phyloP scores from a whole-genome alignment of 2,888 invertebrate genomes.

The Pseudococcus longispinus region DNA sequence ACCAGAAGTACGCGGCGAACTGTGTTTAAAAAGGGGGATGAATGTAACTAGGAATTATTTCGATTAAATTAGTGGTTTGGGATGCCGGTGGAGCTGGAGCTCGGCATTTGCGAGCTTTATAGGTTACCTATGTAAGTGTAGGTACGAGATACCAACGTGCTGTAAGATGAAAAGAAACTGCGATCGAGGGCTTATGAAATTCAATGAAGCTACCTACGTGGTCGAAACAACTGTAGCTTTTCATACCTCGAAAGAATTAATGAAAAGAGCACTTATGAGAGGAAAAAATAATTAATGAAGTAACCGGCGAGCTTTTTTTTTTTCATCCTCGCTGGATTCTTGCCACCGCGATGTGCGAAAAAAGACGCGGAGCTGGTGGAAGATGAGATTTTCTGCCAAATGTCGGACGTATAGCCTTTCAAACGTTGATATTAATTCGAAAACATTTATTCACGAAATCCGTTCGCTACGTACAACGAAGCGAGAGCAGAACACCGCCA shows the following conservation, averaged over 20 bases:
- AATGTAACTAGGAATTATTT: not conserved
- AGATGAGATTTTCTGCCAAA: not conserved
- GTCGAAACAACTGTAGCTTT: constrained; percentile 16
- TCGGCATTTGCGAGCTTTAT: not conserved
- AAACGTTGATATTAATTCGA: constrained; percentile 12
- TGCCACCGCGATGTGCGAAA: not conserved
- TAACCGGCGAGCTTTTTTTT: not conserved
- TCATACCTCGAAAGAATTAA: not conserved
- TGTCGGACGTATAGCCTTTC: not conserved
- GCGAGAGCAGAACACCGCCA: not conserved
- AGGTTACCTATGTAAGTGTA: not conserved
- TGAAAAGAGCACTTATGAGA: not conserved
- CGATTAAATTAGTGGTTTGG: constrained; percentile 15
- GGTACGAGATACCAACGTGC: not conserved
- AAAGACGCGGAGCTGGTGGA: not conserved
- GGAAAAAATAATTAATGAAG: constrained; percentile 36
- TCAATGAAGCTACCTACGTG: not conserved
- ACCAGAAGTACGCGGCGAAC: not conserved
- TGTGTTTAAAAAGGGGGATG: constrained; percentile 24
- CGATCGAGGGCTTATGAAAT: not conserved
- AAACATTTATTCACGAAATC: constrained; percentile 17
- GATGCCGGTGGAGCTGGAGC: not conserved
- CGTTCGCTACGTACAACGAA: not conserved
- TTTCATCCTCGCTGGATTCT: not conserved
- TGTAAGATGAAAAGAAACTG: not conserved